Evolutionary conservation across 2,797 vertebrate species (phyloP).

Genomic region (Fistularia tabacaria): DNA sequence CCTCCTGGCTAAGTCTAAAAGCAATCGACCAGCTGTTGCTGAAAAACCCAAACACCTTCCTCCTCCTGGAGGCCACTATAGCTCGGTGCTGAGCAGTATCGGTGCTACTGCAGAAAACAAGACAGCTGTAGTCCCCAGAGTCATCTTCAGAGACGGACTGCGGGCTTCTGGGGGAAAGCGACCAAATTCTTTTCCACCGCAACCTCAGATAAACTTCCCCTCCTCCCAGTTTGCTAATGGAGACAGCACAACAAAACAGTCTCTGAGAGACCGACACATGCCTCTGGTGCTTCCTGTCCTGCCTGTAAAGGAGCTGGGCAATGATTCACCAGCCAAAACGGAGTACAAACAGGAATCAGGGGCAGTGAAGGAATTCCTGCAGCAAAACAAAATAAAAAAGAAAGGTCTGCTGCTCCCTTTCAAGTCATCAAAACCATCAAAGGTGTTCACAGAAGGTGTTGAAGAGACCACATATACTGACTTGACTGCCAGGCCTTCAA

Average conservation of each 20-base stretch:
- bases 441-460: slow-evolving; percentile 33
- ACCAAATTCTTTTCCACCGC: slow-evolving; percentile 56
- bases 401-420: slow-evolving; percentile 71
- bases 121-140: slow-evolving; percentile 18
- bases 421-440: slow-evolving; percentile 57
- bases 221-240: slow-evolving; percentile 22
- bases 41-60: slow-evolving; percentile 71
- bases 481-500: slow-evolving; percentile 48
- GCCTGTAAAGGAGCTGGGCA: slow-evolving; percentile 35
- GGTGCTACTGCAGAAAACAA: slow-evolving; percentile 42
- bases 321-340: slow-evolving; percentile 16
- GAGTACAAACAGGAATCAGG: slow-evolving; percentile 29
- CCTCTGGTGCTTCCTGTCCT: slow-evolving; percentile 64
- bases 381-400: slow-evolving; percentile 60
- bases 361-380: slow-evolving; percentile 26
- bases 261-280: slow-evolving; percentile 59
- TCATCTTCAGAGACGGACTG: slow-evolving; percentile 58
- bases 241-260: slow-evolving; percentile 36
- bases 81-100: slow-evolving; percentile 29
- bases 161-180: slow-evolving; percentile 45
- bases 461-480: slow-evolving; percentile 50
- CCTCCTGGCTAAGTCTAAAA: slow-evolving; percentile 45
- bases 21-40: slow-evolving; percentile 60
- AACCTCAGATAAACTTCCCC: slow-evolving; percentile 28
- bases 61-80: slow-evolving; percentile 42